A percentile compares a stretch with the other conserved stretches of the same genome.
These are phyloP conservation scores for Globodera ellingtonae DNA, from an alignment of 1,140 invertebrate species.

Conservation along the genomic window DNA sequence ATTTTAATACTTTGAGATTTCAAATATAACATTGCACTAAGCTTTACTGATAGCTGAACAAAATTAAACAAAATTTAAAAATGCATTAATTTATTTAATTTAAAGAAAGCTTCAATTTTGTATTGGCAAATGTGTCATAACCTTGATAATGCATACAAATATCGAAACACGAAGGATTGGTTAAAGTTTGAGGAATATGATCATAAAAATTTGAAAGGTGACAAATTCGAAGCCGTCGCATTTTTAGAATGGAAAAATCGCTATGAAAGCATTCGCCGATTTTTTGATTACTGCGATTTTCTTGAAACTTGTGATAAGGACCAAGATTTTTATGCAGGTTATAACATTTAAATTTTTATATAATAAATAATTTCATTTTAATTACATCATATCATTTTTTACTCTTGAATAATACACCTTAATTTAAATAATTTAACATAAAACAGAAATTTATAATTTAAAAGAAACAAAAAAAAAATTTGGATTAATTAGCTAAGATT, in stretches of 20 bases:
- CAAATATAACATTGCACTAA: too few relatives aligned
- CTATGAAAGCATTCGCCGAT: neutral
- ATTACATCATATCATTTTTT: too few relatives aligned
- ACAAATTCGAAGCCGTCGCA: neutral
- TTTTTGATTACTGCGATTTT: neutral
- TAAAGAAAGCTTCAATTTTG: neutral
- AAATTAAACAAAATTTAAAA: too few relatives aligned
- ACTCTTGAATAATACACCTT: too few relatives aligned
- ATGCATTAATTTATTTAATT: neutral
- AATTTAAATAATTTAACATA: too few relatives aligned
- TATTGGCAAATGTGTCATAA: neutral
- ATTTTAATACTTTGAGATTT: too few relatives aligned
- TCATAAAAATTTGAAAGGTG: neutral
- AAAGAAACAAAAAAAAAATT: too few relatives aligned
- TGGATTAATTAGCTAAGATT: too few relatives aligned
- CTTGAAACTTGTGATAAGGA: neutral
- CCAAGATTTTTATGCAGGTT: neutral
- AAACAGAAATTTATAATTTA: too few relatives aligned
- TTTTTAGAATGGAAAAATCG: neutral
- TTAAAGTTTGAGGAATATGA: neutral
- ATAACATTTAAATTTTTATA: too few relatives aligned
- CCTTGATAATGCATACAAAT: neutral
- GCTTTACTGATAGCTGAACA: too few relatives aligned
- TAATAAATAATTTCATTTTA: too few relatives aligned
- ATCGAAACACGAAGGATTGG: neutral